Percentiles rank a stretch among this genome's conserved stretches.
Conservation (phyloP, 2,113 vertebrate genomes). For the Camarhynchus parvulus region DNA sequence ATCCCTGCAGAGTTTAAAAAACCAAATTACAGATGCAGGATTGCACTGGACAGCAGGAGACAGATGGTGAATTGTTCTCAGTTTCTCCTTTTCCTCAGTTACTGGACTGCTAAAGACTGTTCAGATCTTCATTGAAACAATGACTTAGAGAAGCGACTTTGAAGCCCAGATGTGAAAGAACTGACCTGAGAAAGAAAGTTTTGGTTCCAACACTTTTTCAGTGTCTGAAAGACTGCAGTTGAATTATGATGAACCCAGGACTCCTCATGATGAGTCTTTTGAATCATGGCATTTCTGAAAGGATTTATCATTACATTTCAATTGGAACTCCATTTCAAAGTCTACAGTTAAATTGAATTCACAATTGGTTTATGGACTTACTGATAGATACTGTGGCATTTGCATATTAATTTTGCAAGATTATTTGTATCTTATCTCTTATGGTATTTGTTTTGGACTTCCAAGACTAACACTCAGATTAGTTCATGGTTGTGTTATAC, state of each 20-base stretch:
- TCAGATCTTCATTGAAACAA: not conserved
- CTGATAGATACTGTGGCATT: not conserved
- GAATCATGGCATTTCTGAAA: not conserved
- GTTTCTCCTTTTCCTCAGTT: not conserved
- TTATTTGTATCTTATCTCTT: not conserved
- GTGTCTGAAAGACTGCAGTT: not conserved
- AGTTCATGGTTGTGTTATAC: not conserved
- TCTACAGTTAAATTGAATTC: not conserved
- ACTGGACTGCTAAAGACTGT: not conserved
- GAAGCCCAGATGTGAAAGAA: not conserved
- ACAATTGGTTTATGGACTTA: not conserved
- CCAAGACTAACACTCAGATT: not conserved
- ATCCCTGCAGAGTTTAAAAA: not conserved
- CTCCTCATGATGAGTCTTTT: not conserved
- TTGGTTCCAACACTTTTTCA: not conserved
- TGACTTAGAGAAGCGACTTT: not conserved
- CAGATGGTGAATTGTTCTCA: not conserved
- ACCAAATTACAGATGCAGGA: not conserved
- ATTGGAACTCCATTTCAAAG: not conserved
- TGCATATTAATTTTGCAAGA: not conserved
- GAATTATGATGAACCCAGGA: not conserved
- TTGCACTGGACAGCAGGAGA: not conserved
- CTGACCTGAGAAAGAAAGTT: not conserved
- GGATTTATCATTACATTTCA: not conserved
- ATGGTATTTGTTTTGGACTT: not conserved